Base-by-base conservation (phyloP, 2,113 vertebrate genomes). In the Chelonoidis abingdonii region DNA sequence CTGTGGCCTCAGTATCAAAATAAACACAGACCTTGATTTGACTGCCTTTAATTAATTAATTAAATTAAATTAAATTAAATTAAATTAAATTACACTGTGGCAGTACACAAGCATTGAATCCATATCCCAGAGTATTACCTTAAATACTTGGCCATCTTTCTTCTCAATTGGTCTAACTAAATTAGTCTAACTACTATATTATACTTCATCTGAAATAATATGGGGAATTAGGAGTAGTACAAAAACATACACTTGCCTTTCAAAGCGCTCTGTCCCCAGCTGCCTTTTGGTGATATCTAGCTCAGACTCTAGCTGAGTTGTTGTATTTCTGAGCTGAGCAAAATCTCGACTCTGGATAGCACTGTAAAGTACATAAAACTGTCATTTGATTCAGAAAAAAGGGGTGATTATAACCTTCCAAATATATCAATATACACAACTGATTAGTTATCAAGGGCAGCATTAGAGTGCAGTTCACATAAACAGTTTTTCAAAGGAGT, bases 271-370 rank as follows among this genome's bases (percentile, higher is more conserved):
- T 24, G 97, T 98, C 49, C 95, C 97, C 62, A 99, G 97, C 69
- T 99, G 98, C 89, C 98, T 98, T 97, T 98, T 98, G 65, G 98
- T 98, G 93, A 98, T 98, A 93, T 97, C 98, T 79, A 99, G 96
- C 89, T 99, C 98, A 50, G 96, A 94, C 94, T 98, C 98, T 57
- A 98, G 83, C 69, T 98, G 98, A 47, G 97, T 94, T 56, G 98
- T 92, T 25, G 97, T 98, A 2, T 98, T 98, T 96, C 97, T 98
- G 91, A 99, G 96, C 90, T 99, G 98, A 79, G 97, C 97, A 93
- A 99, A 97, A 57, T 99, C 98, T 93, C 80, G 95, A 82, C 93
- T 97, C 80, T 98, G 98, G 84, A 97, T 94, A 92, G 96, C 91
- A 91, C 98, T 98, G 86, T 65, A 49, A 97, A 96, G 81, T 88